Evolutionary conservation across 2,797 vertebrate species (phyloP).

Genomic region (Melanotaenia trifasciata): DNA sequence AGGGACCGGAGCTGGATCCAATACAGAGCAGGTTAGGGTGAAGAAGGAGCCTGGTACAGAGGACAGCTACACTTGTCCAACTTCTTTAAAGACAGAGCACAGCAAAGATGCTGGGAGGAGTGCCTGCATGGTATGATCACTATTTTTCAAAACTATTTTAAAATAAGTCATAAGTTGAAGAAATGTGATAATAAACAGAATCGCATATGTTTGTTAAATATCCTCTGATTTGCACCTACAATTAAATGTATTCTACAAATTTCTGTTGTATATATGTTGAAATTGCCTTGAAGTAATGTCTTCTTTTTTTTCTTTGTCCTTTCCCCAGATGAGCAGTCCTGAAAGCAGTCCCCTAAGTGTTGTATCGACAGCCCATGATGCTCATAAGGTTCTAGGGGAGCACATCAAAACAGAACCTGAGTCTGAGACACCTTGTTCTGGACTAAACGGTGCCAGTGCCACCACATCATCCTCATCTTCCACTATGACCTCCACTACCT

Average conservation of each 20-base stretch:
- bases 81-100: conserved; percentile 89
- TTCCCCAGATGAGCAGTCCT: conserved; percentile 92
- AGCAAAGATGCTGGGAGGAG: conserved; percentile 91
- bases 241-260: not conserved
- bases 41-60: conserved; percentile 95
- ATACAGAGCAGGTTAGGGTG: conserved; percentile 90
- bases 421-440: conserved; percentile 79
- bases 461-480: conserved; percentile 24
- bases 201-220: not conserved
- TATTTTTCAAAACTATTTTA: not conserved
- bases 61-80: conserved; percentile 90
- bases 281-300: not conserved
- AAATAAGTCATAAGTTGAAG: not conserved
- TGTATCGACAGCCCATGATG: conserved; percentile 84
- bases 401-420: conserved; percentile 90
- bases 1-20: conserved; percentile 80
- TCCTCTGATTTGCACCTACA: too few relatives aligned
- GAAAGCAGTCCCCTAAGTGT: conserved; percentile 88
- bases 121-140: conserved; percentile 91
- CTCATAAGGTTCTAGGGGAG: conserved; percentile 87
- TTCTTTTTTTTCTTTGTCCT: conserved; percentile 8
- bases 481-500: conserved; percentile 61
- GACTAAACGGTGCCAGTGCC: conserved; percentile 75
- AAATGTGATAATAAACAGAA: not conserved
- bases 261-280: not conserved